Evolutionary conservation across 2,888 invertebrate species (phyloP), one percentile per base, ranked within the genome.

Genomic region (Frankliniella fusca): DNA sequence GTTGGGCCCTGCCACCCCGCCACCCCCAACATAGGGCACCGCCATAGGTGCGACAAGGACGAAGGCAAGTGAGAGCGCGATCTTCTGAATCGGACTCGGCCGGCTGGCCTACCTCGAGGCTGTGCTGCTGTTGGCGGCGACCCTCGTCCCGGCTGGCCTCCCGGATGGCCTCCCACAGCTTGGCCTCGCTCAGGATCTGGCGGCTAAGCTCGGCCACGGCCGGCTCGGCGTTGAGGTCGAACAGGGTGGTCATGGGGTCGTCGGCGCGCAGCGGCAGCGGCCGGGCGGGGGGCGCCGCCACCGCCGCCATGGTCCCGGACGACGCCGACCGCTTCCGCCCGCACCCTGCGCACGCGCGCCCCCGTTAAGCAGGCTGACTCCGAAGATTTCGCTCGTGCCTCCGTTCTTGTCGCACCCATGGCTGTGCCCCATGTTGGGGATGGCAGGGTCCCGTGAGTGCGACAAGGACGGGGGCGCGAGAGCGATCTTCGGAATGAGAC

Each of bases 151-250:
- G 90, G 86, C 93, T 93, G 0, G 94, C 94, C 86, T 94, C 94
- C 86, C 94, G 94, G 27, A 94, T 93, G 5, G 94, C 94, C 86
- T 94, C 94, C 92, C 93, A 94, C 28, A 93, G 89, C 85, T 93
- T 93, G 0, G 94, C 94, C 88, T 94, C 94, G 0, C 94, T 93
- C 87, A 94, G 90, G 27, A 94, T 94, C 87, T 94, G 94, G 84
- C 94, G 91, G 84, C 93, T 93, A 0, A 94, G 90, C 85, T 94
- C 94, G 85, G 94, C 92, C 9, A 92, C 92, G 11, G 93, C 92
- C 0, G 93, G 92, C 85, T 93, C 92, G 23, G 93, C 92, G 81
- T 92, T 92, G 81, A 92, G 88, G 85, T 94, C 94, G 84, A 94
- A 88, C 48, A 94, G 88, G 49, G 93, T 91, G 82, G 91, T 91